A percentile compares a stretch with the other conserved stretches of the same genome.
Evolutionary conservation across 2,888 invertebrate genomes (phyloP).

Genomic region (Endotricha flammealis): DNA sequence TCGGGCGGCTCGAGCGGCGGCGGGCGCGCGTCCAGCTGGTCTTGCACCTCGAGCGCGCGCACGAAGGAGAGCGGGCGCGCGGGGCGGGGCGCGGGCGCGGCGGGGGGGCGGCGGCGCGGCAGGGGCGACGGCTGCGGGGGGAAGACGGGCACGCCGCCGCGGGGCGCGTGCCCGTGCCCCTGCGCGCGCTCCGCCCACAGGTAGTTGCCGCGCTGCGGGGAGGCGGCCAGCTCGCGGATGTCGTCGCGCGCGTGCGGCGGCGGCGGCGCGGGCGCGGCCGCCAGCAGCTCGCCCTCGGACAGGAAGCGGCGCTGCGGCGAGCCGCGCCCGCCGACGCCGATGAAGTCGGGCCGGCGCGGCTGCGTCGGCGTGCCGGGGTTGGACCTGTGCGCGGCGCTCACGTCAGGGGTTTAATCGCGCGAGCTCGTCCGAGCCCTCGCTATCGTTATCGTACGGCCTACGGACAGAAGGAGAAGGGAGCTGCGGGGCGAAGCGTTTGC

Average conservation of each 20-base stretch:
- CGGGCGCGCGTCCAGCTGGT: slow-evolving; percentile 89
- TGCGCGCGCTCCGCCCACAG: slow-evolving; percentile 79
- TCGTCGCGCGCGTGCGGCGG: slow-evolving; percentile 81
- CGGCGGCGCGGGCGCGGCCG: slow-evolving; percentile 84
- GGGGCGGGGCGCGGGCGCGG: slow-evolving; percentile 56
- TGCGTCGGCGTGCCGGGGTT: slow-evolving; percentile 95
- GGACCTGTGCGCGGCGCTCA: slow-evolving; percentile 83
- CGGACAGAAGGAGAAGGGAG: slow-evolving; percentile 77
- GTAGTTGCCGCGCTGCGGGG: slow-evolving; percentile 84
- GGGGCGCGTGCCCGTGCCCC: slow-evolving; percentile 37
- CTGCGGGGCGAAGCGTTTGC: slow-evolving; percentile 74
- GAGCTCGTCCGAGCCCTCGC: slow-evolving; percentile 76
- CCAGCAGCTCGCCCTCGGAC: slow-evolving; percentile 88
- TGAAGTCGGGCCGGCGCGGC: slow-evolving; percentile 92
- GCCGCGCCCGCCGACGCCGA: slow-evolving; percentile 81
- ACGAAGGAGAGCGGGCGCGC: slow-evolving; percentile 92
- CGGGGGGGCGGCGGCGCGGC: slow-evolving; percentile 67
- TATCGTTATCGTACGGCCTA: slow-evolving; percentile 77
- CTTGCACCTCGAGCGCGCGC: slow-evolving; percentile 92
- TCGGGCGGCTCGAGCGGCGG: slow-evolving; percentile 81
- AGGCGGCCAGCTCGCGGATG: slow-evolving; percentile 91
- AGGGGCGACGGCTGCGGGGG: slow-evolving; percentile 83
- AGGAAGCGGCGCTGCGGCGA: slow-evolving; percentile 88
- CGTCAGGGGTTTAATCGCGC: slow-evolving; percentile 77
- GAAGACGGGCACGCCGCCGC: slow-evolving; percentile 79